Conservation (phyloP, 1,140 invertebrate genomes). For the Drosophila yakuba region DNA sequence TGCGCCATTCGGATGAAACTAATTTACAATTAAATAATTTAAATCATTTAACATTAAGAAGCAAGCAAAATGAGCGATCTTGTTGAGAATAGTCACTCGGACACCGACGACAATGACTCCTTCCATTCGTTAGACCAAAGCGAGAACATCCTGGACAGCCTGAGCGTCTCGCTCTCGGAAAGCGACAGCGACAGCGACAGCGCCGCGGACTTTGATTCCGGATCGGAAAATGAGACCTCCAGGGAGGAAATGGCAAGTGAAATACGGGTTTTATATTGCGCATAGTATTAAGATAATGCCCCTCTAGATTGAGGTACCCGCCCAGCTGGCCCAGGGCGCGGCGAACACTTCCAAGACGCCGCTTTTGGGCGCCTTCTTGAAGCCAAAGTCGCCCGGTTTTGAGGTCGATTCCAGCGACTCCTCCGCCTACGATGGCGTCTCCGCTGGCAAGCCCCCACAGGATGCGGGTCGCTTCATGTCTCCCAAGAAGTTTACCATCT, state of each 20-base stretch:
- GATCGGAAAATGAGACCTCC: conserved; percentile 13
- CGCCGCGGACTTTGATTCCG: neutral
- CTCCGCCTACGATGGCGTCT: conserved; percentile 5
- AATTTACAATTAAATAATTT: neutral
- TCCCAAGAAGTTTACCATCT: conserved; percentile 5
- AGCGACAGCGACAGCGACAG: neutral
- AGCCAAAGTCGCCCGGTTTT: neutral
- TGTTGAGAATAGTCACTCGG: neutral
- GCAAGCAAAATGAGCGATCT: conserved; percentile 23
- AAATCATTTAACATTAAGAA: neutral
- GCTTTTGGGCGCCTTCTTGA: neutral
- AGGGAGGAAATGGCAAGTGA: conserved; percentile 15
- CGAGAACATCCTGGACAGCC: neutral
- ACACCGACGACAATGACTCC: conserved; percentile 31
- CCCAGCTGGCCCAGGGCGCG: too few species aligned
- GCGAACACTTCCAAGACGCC: neutral
- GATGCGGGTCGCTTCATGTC: conserved; percentile 2
- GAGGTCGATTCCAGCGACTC: conserved; percentile 9
- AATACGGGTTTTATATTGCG: too few species aligned
- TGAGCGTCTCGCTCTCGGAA: conserved; percentile 1
- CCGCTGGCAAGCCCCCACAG: neutral
- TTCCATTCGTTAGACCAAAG: conserved; percentile 48
- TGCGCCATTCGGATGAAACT: neutral
- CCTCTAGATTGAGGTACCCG: neutral
- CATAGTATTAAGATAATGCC: neutral